phyloP scores from a whole-genome alignment of 37 sponge, comb jelly and placozoan genomes.

The Bolinopsis microptera region DNA sequence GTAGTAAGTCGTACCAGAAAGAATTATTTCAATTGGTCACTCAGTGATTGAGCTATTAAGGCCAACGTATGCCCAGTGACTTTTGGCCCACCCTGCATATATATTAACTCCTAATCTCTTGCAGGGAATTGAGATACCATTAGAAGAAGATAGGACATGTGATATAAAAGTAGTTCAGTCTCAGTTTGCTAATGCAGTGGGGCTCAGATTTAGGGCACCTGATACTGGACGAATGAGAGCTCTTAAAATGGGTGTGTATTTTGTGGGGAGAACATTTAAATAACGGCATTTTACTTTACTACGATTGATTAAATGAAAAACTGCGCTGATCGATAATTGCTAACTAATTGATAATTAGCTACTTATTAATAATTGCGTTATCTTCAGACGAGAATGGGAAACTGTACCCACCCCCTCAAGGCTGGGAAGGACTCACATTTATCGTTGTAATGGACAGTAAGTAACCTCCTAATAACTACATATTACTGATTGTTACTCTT shows the following conservation, averaged over 20 bases:
- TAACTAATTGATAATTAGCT: too few relatives aligned
- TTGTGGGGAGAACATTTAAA: not conserved
- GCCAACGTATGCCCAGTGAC: too few relatives aligned
- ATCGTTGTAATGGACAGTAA: conserved; percentile 46
- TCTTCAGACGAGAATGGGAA: conserved; percentile 21
- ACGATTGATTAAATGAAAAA: not conserved
- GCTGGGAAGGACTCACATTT: conserved; percentile 20
- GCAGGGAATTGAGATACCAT: conserved; percentile 50
- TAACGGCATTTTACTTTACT: not conserved
- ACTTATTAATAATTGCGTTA: too few relatives aligned
- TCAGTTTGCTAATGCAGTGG: conserved; percentile 43
- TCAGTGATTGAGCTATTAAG: too few relatives aligned
- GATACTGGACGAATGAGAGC: conserved; percentile 64
- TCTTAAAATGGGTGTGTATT: conserved; percentile 54
- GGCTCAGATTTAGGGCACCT: conserved; percentile 43
- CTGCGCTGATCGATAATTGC: too few relatives aligned
- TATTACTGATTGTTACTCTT: too few relatives aligned
- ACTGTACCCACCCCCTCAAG: conserved; percentile 22
- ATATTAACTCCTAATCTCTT: not conserved
- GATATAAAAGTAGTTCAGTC: conserved; percentile 42
- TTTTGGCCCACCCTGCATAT: too few relatives aligned
- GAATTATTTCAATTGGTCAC: too few relatives aligned
- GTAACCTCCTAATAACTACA: not conserved
- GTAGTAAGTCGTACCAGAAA: too few relatives aligned
- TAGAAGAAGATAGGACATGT: conserved; percentile 30